Evolutionary conservation across 2,888 invertebrate genomes (phyloP), one percentile per base, ranked within the genome.

Genomic region (Acanthacorydalis orientalis): DNA sequence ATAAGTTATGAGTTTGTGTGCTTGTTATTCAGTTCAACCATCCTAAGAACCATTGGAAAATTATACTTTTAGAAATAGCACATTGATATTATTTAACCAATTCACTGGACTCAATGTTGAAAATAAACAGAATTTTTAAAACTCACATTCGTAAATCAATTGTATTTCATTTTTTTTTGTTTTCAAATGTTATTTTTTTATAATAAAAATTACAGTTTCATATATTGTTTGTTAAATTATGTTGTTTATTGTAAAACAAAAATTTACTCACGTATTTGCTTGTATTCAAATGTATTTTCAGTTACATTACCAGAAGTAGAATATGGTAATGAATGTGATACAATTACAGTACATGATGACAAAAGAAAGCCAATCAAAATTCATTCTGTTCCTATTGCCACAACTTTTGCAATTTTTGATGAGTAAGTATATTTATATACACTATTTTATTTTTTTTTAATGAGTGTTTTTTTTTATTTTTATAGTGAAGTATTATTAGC

Each of bases 361-460:
- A 62, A 69, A 23, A 74, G 65, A 59, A 70, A 58, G 52, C 65
- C 68, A 32, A 60, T 88, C 47, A 68, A 70, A 46, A 57, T 86
- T 1, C 63, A 71, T 56, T 70, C 70, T 43, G 62, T 74, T 46
- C 83, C 86, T 32, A 73, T 84, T 12, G 74, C 84, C 14, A 79
- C 80, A 45, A 83, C 85, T 45, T 83, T 83, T 69, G 78, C 80
- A 35, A 67, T 85, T 51, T 85, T 86, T 63, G 80, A 83, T 56
- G 70, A 77, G 80, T 74, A 68, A 67, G 73, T 69, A 43, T 54
- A 44, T 34, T 9, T 49, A 46, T 41, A 32, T 55, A 58, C 37
- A 56, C 66, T 52, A 62, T 60, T 68, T 67, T 57, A 49, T 48
- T 51, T 43, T 31, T 7, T 34, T 43, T 23, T 6, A 12, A 15